Evolutionary conservation across 2,113 vertebrate species (phyloP), one percentile per base, ranked within the genome.

Genomic region (Cebidichthys violaceus): DNA sequence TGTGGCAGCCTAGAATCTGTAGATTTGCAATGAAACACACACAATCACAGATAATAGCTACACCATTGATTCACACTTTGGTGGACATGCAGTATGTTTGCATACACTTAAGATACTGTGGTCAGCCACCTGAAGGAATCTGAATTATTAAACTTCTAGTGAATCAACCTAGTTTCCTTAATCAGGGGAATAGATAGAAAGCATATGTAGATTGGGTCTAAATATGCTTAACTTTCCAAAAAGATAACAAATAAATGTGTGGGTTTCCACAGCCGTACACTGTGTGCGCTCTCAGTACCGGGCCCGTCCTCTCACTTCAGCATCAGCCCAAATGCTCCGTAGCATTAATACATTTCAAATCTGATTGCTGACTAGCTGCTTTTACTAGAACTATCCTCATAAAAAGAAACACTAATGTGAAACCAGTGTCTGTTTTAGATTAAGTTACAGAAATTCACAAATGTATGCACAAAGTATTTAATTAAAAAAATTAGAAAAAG

Each of bases 291-390:
- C 54, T 61, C 41, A 35, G 43, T n/a, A 10, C 27, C 1, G 18
- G 64, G 68, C 35, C 33, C 64, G 35, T 57, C 22, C 43, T 74
- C 13, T 68, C 17, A 39, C 70, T 39, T 35, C 52, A 66, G 37
- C 35, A 24, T 57, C 70, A 39, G 22, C 11, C 50, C 29, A 60
- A 59, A 50, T 13, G 43, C 31, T 73, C 39, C 1, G 2, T 22
- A 24, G 59, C n/a, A 61, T 47, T 31, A 17, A 20, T 6, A 33
- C 33, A 33, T 6, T 33, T 33, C 33, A 33, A 33, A 62, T 61
- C 17, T 20, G 59, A 29, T 31, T 33, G 31, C 2, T 60, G 29
- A 18, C 6, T 15, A 9, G 35, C 20, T 11, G 6, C 24, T 59
- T 59, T 59, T 27, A 18, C 27, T 1, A 2, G 8, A 41, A 39